Percentiles rank a stretch among this genome's conserved stretches.
Conservation (phyloP, 2,888 invertebrate species). For the Stratiomys singularior region DNA sequence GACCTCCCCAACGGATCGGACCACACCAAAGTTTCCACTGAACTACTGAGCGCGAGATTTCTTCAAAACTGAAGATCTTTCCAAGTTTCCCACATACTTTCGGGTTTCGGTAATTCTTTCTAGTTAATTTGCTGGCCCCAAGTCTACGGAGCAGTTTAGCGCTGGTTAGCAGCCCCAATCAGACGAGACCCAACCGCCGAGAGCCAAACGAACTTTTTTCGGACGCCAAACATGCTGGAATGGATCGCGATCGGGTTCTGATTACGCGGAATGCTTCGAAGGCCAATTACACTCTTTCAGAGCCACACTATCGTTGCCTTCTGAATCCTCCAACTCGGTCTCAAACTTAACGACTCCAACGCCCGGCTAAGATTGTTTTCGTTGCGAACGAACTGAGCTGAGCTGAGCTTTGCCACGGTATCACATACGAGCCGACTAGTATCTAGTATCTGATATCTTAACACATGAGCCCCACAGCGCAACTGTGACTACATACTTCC, state of each 20-base stretch:
- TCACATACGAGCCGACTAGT: neutral
- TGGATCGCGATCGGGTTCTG: neutral
- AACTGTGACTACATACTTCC: constrained; percentile 1
- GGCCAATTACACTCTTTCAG: constrained; percentile 25
- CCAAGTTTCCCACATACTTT: neutral
- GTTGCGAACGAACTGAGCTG: neutral
- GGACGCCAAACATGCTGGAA: neutral
- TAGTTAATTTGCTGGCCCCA: neutral
- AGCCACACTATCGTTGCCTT: neutral
- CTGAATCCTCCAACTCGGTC: constrained; percentile 8
- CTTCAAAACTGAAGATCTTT: neutral
- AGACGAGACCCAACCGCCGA: neutral
- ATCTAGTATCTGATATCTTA: constrained; percentile 1
- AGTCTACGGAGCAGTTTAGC: too few species aligned
- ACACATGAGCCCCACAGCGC: constrained; percentile 19
- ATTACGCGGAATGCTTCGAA: neutral
- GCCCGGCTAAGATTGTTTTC: constrained; percentile 20
- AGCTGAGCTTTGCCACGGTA: neutral
- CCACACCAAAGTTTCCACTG: neutral
- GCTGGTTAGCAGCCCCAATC: neutral
- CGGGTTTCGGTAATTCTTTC: neutral
- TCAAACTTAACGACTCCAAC: constrained; percentile 12
- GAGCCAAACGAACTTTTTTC: neutral
- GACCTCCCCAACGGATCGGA: constrained; percentile 2
- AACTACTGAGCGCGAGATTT: neutral